phyloP scores from a whole-genome alignment of 2,113 vertebrate genomes.

The Saccopteryx bilineata region DNA sequence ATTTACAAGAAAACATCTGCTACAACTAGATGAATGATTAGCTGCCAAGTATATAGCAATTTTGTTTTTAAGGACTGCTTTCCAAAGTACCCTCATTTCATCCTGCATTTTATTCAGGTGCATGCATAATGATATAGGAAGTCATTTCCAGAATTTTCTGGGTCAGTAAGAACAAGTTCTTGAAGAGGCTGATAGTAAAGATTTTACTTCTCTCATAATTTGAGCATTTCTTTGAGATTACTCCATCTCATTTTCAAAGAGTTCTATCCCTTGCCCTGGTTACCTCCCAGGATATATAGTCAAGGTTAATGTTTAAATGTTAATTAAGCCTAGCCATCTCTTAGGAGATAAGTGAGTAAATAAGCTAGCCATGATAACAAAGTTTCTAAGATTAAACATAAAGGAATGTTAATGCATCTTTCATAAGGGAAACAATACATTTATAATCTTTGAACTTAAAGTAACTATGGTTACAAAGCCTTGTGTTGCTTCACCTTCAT shows the following conservation, averaged over 20 bases:
- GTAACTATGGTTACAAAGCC: constrained; percentile 79
- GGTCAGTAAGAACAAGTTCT: background rate
- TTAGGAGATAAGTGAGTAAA: constrained; percentile 79
- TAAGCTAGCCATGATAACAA: constrained; percentile 49
- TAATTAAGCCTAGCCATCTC: constrained; percentile 82
- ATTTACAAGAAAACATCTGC: constrained; percentile 53
- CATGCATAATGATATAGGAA: background rate
- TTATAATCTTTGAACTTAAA: constrained; percentile 76
- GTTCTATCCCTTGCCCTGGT: too few relatives aligned
- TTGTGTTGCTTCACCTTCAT: constrained; percentile 48
- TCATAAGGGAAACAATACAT: constrained; percentile 70
- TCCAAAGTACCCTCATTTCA: background rate
- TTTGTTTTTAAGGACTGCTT: constrained; percentile 13
- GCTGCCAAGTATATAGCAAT: background rate
- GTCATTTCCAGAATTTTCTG: constrained; percentile 56
- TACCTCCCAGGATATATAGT: constrained; percentile 45
- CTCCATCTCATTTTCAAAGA: constrained; percentile 30
- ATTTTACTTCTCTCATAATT: constrained; percentile 26
- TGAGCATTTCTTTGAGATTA: constrained; percentile 1
- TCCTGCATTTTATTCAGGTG: constrained; percentile 10
- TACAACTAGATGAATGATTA: background rate
- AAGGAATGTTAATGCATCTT: constrained; percentile 80
- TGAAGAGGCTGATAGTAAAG: background rate
- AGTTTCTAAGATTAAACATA: constrained; percentile 52
- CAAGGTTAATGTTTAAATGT: constrained; percentile 82